Percentiles rank a stretch among this genome's conserved stretches.
phyloP scores from a whole-genome alignment of 2,113 vertebrate species.

The Protobothrops mucrosquamatus region DNA sequence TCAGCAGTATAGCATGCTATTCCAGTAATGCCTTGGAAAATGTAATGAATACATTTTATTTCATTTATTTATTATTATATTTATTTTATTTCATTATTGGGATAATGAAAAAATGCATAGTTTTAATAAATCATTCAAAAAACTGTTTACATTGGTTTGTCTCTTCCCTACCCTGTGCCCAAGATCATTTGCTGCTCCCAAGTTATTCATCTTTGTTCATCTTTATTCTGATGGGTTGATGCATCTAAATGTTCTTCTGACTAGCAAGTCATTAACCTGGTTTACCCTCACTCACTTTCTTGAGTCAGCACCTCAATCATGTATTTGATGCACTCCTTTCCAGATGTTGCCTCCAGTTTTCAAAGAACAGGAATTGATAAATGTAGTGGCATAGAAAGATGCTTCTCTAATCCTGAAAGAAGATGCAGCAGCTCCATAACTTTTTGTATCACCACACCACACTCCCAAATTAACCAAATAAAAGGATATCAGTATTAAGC shows the following conservation, averaged over 20 bases:
- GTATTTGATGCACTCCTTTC: not conserved
- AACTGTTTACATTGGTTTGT: not conserved
- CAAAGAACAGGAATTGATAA: not conserved
- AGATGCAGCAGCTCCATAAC: not conserved
- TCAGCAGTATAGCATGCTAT: not conserved
- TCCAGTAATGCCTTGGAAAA: not conserved
- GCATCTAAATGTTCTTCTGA: not conserved
- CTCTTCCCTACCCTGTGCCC: not conserved
- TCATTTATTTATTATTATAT: not conserved
- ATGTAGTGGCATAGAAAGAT: not conserved
- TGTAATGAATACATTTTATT: not conserved
- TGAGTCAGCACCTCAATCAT: not conserved
- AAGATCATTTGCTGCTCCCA: not conserved
- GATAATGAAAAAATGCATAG: not conserved
- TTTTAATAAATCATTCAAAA: not conserved
- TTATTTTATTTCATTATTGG: not conserved
- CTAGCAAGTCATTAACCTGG: not conserved
- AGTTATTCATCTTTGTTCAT: not conserved
- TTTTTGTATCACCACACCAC: not conserved
- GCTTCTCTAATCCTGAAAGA: not conserved
- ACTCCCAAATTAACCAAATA: not conserved
- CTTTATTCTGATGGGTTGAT: not conserved
- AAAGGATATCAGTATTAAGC: not conserved
- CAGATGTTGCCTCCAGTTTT: not conserved
- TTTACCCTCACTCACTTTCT: not conserved